phyloP scores from a whole-genome alignment of 2,113 vertebrate species.

The Leptobrachium leishanense region DNA sequence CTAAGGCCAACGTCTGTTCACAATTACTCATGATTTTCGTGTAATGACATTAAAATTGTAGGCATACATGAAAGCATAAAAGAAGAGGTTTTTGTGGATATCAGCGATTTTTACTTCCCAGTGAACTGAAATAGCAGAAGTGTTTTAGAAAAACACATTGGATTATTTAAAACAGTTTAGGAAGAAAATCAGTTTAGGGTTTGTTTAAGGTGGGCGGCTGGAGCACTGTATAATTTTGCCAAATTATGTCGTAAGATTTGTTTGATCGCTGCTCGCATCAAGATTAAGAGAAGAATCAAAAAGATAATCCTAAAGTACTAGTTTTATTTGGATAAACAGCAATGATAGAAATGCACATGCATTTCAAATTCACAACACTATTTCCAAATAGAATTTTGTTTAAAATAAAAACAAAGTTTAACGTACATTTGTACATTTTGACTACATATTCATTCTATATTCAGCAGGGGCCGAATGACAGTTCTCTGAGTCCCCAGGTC shows the following conservation, averaged over 20 bases:
- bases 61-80: conserved; percentile 81
- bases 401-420: no score
- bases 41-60: conserved; percentile 75
- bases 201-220: conserved; percentile 22
- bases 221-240: conserved; percentile 32
- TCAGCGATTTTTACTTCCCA: conserved; percentile 49
- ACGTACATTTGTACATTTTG: no score
- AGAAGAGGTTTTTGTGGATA: conserved; percentile 67
- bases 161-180: conserved; percentile 63
- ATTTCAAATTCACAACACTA: no score
- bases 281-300: no score
- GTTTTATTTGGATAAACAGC: no score
- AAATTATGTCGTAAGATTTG: conserved; percentile 29
- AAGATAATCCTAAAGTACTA: no score
- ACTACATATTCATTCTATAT: no score
- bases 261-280: neutral
- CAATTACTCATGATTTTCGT: conserved; percentile 87
- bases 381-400: no score
- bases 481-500: no score
- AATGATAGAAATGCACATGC: no score
- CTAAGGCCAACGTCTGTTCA: conserved; percentile 72
- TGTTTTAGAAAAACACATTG: conserved; percentile 68
- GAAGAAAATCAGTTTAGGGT: neutral
- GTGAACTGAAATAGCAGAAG: conserved; percentile 67
- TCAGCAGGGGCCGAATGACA: no score